A percentile compares a stretch with the other conserved stretches of the same genome.
Conservation (phyloP, 2,888 invertebrate genomes). For the Orthonevra nobilis region DNA sequence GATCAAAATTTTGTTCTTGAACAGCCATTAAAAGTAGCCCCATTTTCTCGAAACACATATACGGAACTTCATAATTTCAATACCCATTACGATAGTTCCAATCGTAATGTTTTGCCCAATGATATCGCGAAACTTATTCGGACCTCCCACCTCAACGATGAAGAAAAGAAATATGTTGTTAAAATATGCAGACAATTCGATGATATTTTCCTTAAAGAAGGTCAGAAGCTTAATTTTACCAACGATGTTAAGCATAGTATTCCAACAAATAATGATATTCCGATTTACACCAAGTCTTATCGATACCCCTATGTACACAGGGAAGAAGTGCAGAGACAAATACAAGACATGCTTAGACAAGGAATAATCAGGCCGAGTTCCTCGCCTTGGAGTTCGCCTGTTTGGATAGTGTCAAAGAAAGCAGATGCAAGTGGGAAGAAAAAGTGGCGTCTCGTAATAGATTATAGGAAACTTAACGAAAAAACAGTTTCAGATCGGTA, state of each 20-base stretch:
- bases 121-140: not conserved
- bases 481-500: slow-evolving; percentile 41
- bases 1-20: not conserved
- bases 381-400: not conserved
- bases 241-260: too few relatives aligned
- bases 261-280: too few relatives aligned
- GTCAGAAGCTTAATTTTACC: too few relatives aligned
- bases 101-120: too few relatives aligned
- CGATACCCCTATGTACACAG: too few relatives aligned
- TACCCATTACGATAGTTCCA: too few relatives aligned
- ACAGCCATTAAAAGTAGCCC: not conserved
- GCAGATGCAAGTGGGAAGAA: not conserved
- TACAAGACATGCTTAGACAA: too few relatives aligned
- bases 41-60: not conserved
- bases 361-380: too few relatives aligned
- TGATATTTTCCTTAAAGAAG: too few relatives aligned
- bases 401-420: not conserved
- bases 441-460: slow-evolving; percentile 1
- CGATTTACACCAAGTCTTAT: too few relatives aligned
- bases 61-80: not conserved
- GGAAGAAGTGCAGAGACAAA: not conserved
- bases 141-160: not conserved
- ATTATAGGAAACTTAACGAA: not conserved
- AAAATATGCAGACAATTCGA: too few relatives aligned
- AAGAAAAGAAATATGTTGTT: too few relatives aligned